A percentile compares a stretch with the other conserved stretches of the same genome.
Conservation (phyloP, 2,113 vertebrate species). For the Xiphophorus maculatus region DNA sequence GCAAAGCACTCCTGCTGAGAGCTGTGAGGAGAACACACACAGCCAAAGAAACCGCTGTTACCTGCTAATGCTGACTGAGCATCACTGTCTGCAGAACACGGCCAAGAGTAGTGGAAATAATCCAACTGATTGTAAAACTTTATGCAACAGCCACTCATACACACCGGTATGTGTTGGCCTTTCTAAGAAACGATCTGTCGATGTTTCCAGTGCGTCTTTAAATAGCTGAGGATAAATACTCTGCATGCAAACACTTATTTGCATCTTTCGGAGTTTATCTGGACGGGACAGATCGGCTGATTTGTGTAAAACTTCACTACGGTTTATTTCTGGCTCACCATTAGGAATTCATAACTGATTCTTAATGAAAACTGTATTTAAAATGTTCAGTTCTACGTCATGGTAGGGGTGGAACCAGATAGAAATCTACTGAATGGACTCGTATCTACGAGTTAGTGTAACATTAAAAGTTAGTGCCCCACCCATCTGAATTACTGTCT, state of each 20-base stretch:
- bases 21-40: neutral
- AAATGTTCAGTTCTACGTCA: neutral
- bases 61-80: too few relatives aligned
- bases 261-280: neutral
- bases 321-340: neutral
- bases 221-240: constrained; percentile 1
- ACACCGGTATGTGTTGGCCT: neutral
- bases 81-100: too few relatives aligned
- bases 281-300: neutral
- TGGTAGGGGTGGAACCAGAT: neutral
- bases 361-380: neutral
- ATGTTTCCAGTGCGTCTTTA: constrained; percentile 1
- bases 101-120: too few relatives aligned
- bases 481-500: too few relatives aligned
- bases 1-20: neutral
- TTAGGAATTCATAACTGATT: neutral
- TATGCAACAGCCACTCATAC: too few relatives aligned
- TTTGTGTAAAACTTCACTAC: neutral
- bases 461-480: too few relatives aligned
- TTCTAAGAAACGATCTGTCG: neutral
- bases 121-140: too few relatives aligned
- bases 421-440: too few relatives aligned
- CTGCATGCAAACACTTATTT: neutral
- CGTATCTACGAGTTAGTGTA: too few relatives aligned
- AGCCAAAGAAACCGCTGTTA: neutral